These are phyloP conservation scores for Melinopterus prodromus DNA, from an alignment of 2,888 invertebrate species.

Conservation along the genomic window DNA sequence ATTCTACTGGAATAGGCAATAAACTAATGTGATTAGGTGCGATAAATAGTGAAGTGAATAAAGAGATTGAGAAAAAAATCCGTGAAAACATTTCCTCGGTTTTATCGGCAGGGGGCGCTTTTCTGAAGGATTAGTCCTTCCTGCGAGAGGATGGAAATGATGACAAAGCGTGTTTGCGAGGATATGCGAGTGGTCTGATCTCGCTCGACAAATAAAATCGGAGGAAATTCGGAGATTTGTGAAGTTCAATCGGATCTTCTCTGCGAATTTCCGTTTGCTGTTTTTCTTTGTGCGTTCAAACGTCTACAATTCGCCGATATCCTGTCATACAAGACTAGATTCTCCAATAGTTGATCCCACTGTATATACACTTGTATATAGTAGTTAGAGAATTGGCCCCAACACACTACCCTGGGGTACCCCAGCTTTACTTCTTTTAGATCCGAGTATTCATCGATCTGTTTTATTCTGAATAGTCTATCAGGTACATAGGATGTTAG, in stretches of 20 bases:
- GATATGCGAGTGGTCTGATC: background rate
- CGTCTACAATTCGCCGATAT: background rate
- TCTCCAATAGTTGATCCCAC: no score
- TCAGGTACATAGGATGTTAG: no score
- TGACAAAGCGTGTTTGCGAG: background rate
- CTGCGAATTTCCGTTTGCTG: background rate
- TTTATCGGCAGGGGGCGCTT: background rate
- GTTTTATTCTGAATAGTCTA: no score
- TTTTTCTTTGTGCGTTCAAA: background rate
- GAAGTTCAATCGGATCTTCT: background rate
- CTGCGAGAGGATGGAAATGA: background rate
- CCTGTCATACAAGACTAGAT: no score
- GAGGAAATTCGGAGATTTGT: background rate
- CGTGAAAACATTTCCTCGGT: background rate
- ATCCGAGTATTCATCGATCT: no score
- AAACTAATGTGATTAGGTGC: background rate
- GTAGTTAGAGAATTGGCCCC: no score
- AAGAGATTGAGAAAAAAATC: background rate
- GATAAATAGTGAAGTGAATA: background rate
- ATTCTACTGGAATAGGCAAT: background rate
- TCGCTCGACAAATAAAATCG: background rate
- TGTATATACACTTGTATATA: no score
- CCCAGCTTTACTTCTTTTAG: no score
- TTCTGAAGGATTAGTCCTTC: conserved; percentile 4
- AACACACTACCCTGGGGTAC: no score